phyloP scores from a whole-genome alignment of 2,113 vertebrate species.

The Chionis minor region DNA sequence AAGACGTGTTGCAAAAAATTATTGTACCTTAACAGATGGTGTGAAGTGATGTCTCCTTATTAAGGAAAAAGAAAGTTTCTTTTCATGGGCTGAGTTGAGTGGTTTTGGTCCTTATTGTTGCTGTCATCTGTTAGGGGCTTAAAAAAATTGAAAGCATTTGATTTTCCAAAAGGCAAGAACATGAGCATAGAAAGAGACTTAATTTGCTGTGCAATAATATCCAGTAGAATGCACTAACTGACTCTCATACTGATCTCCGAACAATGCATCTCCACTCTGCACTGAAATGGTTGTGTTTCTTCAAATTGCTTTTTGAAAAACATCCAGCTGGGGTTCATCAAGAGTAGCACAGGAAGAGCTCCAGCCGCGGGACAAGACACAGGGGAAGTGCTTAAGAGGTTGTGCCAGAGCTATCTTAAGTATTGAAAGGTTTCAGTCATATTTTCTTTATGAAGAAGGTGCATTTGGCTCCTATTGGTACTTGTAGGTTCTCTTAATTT shows the following conservation, averaged over 20 bases:
- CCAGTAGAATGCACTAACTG: background rate
- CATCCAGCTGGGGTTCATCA: background rate
- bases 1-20: slow-evolving; percentile 50
- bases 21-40: slow-evolving; percentile 55
- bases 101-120: slow-evolving; percentile 55
- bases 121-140: slow-evolving; percentile 41
- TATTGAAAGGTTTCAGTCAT: background rate
- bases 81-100: slow-evolving; percentile 42
- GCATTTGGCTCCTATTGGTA: background rate
- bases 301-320: background rate
- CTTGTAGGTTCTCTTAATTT: background rate
- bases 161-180: slow-evolving; percentile 47
- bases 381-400: background rate
- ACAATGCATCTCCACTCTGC: background rate
- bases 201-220: slow-evolving; percentile 21
- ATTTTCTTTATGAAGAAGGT: slow-evolving; percentile 2
- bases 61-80: background rate
- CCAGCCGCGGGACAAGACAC: background rate
- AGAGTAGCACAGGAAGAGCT: background rate
- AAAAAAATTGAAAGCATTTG: background rate
- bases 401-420: background rate
- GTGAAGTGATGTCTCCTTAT: background rate
- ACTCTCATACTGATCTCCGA: slow-evolving; percentile 14
- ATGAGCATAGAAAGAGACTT: slow-evolving; percentile 29
- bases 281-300: background rate